phyloP scores from a whole-genome alignment of 2,797 vertebrate species.

The Artibeus lituratus region DNA sequence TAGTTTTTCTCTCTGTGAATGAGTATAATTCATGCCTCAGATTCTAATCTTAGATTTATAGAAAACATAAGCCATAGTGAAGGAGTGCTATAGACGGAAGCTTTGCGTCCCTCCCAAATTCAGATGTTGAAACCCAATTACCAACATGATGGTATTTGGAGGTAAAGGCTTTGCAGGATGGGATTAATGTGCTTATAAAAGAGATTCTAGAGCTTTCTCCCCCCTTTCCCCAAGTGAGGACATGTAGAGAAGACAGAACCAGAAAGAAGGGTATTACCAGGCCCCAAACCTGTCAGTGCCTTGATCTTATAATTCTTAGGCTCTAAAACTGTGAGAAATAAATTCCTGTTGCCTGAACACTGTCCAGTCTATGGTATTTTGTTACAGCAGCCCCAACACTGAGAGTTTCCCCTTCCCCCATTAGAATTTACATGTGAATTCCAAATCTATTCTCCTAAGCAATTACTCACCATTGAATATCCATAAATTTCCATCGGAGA shows the following conservation, averaged over 20 bases:
- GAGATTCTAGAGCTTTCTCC: background rate
- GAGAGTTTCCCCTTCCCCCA: background rate
- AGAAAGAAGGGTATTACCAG: background rate
- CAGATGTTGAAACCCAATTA: background rate
- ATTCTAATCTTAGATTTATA: conserved; percentile 12
- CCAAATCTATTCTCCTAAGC: background rate
- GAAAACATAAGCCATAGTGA: background rate
- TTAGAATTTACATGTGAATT: background rate
- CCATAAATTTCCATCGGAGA: background rate
- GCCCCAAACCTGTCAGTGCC: background rate
- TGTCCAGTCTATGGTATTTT: background rate
- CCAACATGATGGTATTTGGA: no score
- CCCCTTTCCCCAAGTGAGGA: background rate
- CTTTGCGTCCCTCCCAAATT: background rate
- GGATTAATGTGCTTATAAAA: background rate
- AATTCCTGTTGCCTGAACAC: background rate
- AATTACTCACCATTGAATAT: background rate
- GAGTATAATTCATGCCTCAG: background rate
- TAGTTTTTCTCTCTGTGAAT: background rate
- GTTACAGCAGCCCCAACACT: background rate
- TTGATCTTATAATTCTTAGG: background rate
- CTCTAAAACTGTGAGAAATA: background rate
- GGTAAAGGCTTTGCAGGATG: background rate
- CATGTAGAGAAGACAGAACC: background rate
- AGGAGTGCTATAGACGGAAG: background rate